phyloP scores from a whole-genome alignment of 2,888 invertebrate species.

The Pasiphila rectangulata region DNA sequence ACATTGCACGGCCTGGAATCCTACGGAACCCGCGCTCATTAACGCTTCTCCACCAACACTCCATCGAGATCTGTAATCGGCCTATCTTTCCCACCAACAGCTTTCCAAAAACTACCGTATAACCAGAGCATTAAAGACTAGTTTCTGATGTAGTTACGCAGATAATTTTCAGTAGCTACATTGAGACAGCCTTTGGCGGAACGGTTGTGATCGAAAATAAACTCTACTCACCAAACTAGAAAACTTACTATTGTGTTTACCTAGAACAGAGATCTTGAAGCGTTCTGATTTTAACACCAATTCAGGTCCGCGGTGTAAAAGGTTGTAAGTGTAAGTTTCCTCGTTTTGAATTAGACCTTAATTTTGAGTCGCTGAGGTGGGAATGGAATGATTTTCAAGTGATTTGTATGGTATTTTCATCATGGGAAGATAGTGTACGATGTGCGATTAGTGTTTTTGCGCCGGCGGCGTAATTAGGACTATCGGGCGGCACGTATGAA shows the following conservation, averaged over 20 bases:
- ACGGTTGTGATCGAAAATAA: conserved; percentile 9
- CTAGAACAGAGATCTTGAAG: conserved; percentile 8
- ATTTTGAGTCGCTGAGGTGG: background rate
- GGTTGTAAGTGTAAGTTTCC: conserved; percentile 9
- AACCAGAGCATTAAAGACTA: background rate
- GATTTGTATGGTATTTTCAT: conserved; percentile 17
- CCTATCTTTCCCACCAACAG: conserved; percentile 34
- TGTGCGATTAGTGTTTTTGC: conserved; percentile 79
- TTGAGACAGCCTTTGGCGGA: conserved; percentile 8
- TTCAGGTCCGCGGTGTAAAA: conserved; percentile 15
- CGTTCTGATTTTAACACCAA: conserved; percentile 16
- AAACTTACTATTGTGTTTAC: conserved; percentile 1
- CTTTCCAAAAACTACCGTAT: conserved; percentile 24
- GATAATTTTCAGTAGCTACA: conserved; percentile 16
- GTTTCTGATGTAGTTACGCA: conserved; percentile 10
- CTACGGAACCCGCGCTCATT: conserved; percentile 72
- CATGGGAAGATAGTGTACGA: conserved; percentile 46
- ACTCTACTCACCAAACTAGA: conserved; percentile 7
- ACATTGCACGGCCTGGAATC: conserved; percentile 69
- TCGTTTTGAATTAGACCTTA: conserved; percentile 16
- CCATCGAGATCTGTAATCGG: conserved; percentile 37
- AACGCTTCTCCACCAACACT: conserved; percentile 65
- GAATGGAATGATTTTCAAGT: conserved; percentile 21
- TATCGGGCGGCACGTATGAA: conserved; percentile 78
- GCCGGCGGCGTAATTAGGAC: conserved; percentile 72